Evolutionary conservation across 2,797 vertebrate species (phyloP).

Genomic region (Sternotherus odoratus): DNA sequence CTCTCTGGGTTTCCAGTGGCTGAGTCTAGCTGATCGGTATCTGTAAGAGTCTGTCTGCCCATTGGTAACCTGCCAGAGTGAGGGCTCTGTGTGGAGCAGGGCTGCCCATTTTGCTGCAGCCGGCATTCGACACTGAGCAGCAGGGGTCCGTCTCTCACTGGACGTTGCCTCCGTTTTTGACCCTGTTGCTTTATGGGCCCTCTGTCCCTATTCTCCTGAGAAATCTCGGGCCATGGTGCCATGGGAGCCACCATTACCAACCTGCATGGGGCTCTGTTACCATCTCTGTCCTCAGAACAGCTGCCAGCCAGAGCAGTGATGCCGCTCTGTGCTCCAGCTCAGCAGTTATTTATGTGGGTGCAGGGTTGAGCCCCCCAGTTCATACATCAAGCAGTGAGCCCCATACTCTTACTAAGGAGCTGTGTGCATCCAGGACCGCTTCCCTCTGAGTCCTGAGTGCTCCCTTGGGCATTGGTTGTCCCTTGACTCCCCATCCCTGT

Average conservation of each 20-base stretch:
- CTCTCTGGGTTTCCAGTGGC: not conserved
- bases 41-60: not conserved
- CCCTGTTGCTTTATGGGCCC: not conserved
- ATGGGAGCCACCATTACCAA: not conserved
- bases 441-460: not conserved
- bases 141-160: not conserved
- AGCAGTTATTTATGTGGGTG: not conserved
- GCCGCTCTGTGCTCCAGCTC: not conserved
- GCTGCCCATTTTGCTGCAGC: not conserved
- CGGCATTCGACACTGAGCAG: not conserved
- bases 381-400: not conserved
- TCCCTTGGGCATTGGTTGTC: not conserved
- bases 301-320: not conserved
- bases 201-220: not conserved
- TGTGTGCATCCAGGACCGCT: not conserved
- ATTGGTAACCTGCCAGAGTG: not conserved
- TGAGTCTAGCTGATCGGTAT: not conserved
- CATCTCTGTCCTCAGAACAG: not conserved
- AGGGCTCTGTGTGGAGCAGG: not conserved
- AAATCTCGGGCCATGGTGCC: not conserved
- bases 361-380: not conserved
- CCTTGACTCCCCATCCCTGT: not conserved
- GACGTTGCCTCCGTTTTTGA: not conserved
- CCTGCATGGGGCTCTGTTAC: not conserved
- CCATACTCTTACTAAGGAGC: not conserved